A percentile compares a stretch with the other conserved stretches of the same genome.
Conservation (phyloP, 2,888 invertebrate species). For the Harmothoe impar region DNA sequence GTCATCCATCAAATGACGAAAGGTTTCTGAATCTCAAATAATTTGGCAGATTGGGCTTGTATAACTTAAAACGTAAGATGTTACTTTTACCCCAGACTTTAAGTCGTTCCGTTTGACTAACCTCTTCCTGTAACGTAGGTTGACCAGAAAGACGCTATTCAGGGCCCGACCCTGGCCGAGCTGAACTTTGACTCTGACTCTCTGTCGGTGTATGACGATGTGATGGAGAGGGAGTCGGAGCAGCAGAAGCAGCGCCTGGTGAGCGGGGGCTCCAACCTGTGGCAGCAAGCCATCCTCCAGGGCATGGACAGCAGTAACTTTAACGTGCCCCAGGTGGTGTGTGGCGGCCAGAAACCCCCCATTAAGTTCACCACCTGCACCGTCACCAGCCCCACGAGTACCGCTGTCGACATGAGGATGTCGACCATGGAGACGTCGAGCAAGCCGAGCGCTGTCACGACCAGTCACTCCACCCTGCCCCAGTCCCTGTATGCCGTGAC, state of each 20-base stretch:
- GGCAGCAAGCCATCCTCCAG: slow-evolving; percentile 28
- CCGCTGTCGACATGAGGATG: neutral
- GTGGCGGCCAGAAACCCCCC: slow-evolving; percentile 36
- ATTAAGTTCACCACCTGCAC: slow-evolving; percentile 44
- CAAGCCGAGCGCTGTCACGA: neutral
- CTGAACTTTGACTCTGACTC: slow-evolving; percentile 60
- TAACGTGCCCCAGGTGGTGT: slow-evolving; percentile 39
- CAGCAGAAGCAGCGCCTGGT: slow-evolving; percentile 18
- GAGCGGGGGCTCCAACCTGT: neutral
- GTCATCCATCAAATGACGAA: no score
- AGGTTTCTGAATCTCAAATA: no score
- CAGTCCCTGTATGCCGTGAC: slow-evolving; percentile 36
- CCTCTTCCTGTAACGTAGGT: no score
- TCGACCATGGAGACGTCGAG: neutral
- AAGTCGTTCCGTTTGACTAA: no score
- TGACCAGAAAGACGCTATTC: slow-evolving; percentile 62
- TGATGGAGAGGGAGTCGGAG: slow-evolving; percentile 36
- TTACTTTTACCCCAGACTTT: no score
- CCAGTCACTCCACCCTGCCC: slow-evolving; percentile 15
- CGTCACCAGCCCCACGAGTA: slow-evolving; percentile 34
- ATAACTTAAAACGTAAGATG: no score
- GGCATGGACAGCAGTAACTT: slow-evolving; percentile 21
- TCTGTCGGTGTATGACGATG: slow-evolving; percentile 60
- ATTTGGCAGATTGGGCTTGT: no score
- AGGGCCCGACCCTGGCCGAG: slow-evolving; percentile 62